Base-by-base conservation (phyloP, 1,140 invertebrate species). In the Gryllus bimaculatus region DNA sequence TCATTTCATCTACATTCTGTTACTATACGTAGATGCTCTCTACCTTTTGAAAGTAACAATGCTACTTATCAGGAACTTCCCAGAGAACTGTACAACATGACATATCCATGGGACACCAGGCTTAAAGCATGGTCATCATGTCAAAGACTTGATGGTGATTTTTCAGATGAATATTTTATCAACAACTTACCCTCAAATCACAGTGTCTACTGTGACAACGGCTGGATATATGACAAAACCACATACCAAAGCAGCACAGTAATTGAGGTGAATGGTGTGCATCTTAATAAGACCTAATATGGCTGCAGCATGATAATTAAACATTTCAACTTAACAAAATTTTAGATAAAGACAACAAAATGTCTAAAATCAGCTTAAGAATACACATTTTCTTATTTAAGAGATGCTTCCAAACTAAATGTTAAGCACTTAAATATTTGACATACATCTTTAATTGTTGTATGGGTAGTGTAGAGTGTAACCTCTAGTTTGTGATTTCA, bases 211-310 rank as follows among this genome's bases (percentile, higher is more conserved):
- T 93, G 92, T 83, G 82, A 87, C 18, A 18, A 10, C 3, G 77
- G 84, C 47, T 93, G 88, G 83, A 86, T 93, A 21, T 93, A 90
- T 83, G 89, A 93, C 82, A 86, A 83, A 48, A 87, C 86, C 54
- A 87, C 85, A 77, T 91, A 91, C 82, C 82, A 87, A 79, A 90
- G 88, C 81, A 92, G 90, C 80, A 89, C 90, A 20, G 88, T 90
- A 15, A 91, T 89, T 39, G 90, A 93, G 84, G 90, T 91, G 86
- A 10, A 54, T 48, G 54, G 54, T 13, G 54, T 7, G 7, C 54
- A 66, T 3, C 54, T 66, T 10, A 18, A 18, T 66, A 66, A 66
- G 18, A 7, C 26, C 26, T 39, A 39, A 2, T 39, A 39, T 39
- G 26, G 26, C 26, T 39, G 26, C 26, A 39, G 5, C 26, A 39